Evolutionary conservation across 37 sponge, comb jelly and placozoan genomes (phyloP), one percentile per base, ranked within the genome.

Genomic region (Haliclona indistincta): DNA sequence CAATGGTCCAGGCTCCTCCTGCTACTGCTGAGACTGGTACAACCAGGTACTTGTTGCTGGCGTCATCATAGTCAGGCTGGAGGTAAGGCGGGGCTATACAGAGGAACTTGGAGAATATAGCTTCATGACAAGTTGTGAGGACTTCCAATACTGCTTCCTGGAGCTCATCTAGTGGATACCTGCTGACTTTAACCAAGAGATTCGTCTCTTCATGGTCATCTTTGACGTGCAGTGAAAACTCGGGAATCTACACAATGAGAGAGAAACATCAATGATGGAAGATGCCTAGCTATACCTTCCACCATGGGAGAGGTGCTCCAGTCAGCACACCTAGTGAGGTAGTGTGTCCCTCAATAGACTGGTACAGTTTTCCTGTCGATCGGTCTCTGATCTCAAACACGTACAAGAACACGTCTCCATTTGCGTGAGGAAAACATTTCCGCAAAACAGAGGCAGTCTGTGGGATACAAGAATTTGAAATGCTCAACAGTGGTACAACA

Each of bases 71-170:
- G 39, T 10, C 11, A 26, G 10, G 34, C 28, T 80, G 63, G 23
- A 81, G 69, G 20, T 54, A 51, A 37, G 64, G 40, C 4, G 61
- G 22, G 30, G 74, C 0, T 0, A 89, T 68, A 25, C 37, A 29
- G 49, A 90, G 91, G 15, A 85, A 45, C 26, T 69, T 56, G 1
- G 49, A 58, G 45, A 90, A 80, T 32, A 90, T 6, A 41, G 64
- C 58, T 1, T 39, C 5, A 56, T 90, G 91, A 30, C 41, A 66
- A 28, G 45, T 32, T 22, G 41, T 43, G 32, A 81, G 40, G 1
- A 68, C 10, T 22, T 73, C 49, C 15, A 90, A 61, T 45, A 85
- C 91, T 35, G 33, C 32, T 2, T 3, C 28, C 19, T 43, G 43
- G 33, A 89, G 11, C 2, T 20, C 44, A 10, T 65, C 28, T 0